Conservation (phyloP, 2,888 invertebrate genomes). For the Ormyrus pomaceus region DNA sequence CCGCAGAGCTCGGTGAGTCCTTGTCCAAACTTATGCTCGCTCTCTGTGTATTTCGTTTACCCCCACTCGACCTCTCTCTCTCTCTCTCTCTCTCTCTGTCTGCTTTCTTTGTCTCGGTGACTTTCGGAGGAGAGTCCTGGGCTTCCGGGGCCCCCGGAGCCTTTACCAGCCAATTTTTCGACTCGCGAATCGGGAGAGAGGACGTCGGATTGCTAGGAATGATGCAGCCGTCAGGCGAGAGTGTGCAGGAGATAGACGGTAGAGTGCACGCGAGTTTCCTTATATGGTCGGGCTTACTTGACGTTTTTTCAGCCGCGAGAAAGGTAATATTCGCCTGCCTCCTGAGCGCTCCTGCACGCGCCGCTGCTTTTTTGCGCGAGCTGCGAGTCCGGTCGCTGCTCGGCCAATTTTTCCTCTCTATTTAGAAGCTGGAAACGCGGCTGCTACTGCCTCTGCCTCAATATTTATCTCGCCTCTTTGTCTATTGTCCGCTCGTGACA, state of each 20-base stretch:
- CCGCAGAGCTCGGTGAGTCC: constrained; percentile 80
- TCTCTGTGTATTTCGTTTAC: neutral
- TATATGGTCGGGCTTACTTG: constrained; percentile 66
- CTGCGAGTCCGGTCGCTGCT: neutral
- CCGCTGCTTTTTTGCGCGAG: neutral
- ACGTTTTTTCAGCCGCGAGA: constrained; percentile 60
- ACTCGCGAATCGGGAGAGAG: no score
- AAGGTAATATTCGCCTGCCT: constrained; percentile 58
- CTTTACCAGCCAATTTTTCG: no score
- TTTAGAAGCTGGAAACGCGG: neutral
- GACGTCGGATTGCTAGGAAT: no score
- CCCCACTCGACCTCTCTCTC: neutral
- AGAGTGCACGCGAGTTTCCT: constrained; percentile 62
- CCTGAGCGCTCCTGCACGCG: neutral
- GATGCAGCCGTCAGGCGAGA: no score
- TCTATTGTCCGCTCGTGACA: constrained; percentile 38
- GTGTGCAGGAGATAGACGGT: constrained; percentile 19
- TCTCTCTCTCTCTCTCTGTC: neutral
- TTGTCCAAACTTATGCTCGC: neutral
- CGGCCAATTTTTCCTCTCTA: constrained; percentile 25
- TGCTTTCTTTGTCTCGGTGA: neutral
- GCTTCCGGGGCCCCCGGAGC: no score
- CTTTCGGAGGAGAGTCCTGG: no score
- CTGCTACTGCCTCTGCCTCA: neutral
- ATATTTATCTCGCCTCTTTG: constrained; percentile 27